Conservation (phyloP, 2,113 vertebrate species). For the Aldabrachelys gigantea region DNA sequence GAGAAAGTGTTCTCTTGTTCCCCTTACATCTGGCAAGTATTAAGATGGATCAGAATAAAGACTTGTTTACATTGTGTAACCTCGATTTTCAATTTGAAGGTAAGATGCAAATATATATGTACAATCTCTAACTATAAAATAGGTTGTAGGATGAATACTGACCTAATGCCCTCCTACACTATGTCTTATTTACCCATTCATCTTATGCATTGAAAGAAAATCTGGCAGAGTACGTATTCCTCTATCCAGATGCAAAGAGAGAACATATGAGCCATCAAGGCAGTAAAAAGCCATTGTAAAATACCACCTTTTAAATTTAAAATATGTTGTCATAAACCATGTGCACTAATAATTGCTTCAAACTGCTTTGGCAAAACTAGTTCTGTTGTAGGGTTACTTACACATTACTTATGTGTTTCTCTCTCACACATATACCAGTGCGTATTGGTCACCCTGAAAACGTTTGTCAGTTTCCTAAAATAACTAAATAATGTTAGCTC, state of each 20-base stretch:
- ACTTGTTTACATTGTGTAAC: slow-evolving; percentile 6
- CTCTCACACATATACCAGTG: background rate
- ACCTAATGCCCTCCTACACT: background rate
- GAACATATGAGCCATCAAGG: background rate
- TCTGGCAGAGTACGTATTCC: background rate
- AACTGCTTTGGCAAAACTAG: background rate
- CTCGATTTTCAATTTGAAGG: background rate
- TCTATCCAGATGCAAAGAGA: background rate
- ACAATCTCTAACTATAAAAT: background rate
- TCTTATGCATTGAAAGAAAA: background rate
- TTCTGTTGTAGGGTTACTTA: background rate
- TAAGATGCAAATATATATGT: background rate
- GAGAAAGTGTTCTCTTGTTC: background rate
- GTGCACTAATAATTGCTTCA: background rate
- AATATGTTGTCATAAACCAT: background rate
- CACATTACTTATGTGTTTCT: no score
- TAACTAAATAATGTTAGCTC: background rate
- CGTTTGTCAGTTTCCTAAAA: accelerated
- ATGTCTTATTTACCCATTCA: background rate
- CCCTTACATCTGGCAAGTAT: slow-evolving; percentile 51
- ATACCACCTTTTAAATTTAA: background rate
- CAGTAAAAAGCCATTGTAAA: background rate
- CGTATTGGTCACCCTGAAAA: background rate
- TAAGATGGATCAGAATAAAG: slow-evolving; percentile 52
- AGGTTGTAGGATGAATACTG: accelerated